These are phyloP conservation scores for Corydoras sp. DNA, from an alignment of 2,113 vertebrate genomes.

Conservation along the genomic window DNA sequence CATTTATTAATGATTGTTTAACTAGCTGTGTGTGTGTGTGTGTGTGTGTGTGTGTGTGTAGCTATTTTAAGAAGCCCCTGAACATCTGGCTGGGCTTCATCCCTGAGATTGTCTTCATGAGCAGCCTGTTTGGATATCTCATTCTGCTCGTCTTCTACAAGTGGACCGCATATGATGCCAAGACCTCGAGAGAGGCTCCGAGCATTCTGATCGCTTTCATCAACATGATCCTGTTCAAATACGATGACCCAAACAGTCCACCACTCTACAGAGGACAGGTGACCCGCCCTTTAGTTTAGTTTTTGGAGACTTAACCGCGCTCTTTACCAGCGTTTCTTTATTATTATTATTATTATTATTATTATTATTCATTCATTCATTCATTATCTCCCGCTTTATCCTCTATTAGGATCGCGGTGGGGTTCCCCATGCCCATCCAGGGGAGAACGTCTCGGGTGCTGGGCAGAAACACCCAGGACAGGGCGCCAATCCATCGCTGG, in stretches of 20 bases:
- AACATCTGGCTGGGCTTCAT: constrained; percentile 95
- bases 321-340: too few relatives aligned
- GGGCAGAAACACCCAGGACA: too few relatives aligned
- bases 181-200: constrained; percentile 77
- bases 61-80: constrained; percentile 91
- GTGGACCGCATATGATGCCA: constrained; percentile 79
- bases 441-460: too few relatives aligned
- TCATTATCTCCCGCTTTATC: too few relatives aligned
- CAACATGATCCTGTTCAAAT: constrained; percentile 97
- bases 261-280: constrained; percentile 94
- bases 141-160: constrained; percentile 91
- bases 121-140: constrained; percentile 87
- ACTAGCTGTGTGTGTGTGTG: background rate
- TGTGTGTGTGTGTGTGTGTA: constrained; percentile 44
- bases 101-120: constrained; percentile 93
- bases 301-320: too few relatives aligned
- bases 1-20: too few relatives aligned
- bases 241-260: constrained; percentile 68
- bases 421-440: too few relatives aligned
- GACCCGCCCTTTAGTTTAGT: background rate
- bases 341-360: too few relatives aligned
- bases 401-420: too few relatives aligned
- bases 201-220: constrained; percentile 97
- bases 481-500: too few relatives aligned
- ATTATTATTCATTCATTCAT: too few relatives aligned